These are phyloP conservation scores for Myiothlypis chrysogaster DNA, from an alignment of 2,797 vertebrate genomes.

Conservation along the genomic window DNA sequence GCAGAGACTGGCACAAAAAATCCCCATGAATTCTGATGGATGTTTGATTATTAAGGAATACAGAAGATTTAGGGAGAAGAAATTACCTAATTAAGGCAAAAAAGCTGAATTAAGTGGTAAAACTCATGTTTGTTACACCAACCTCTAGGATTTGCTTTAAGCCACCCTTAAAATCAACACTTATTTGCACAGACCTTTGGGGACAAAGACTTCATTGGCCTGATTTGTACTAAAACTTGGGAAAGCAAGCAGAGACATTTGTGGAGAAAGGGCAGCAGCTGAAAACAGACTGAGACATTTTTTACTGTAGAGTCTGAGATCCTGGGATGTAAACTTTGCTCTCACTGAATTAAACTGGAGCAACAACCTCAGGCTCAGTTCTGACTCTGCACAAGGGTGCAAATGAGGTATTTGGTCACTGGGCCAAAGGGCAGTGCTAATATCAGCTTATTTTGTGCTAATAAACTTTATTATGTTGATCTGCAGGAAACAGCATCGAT, in stretches of 20 bases:
- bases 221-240: not conserved
- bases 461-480: not conserved
- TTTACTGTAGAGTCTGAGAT: not conserved
- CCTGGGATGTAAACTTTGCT: not conserved
- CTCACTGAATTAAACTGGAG: not conserved
- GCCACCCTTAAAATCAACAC: not conserved
- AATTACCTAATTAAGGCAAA: not conserved
- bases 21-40: not conserved
- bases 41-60: not conserved
- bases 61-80: not conserved
- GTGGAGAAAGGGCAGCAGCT: not conserved
- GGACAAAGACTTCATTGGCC: not conserved
- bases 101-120: not conserved
- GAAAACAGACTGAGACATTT: not conserved
- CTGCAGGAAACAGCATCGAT: accelerated
- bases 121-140: not conserved
- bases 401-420: not conserved
- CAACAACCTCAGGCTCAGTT: not conserved
- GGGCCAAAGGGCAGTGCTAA: not conserved
- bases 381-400: not conserved
- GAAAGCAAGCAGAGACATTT: not conserved
- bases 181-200: not conserved
- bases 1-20: not conserved
- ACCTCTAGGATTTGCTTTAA: not conserved
- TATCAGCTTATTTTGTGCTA: not conserved